These are phyloP conservation scores for Microctonus aethiopoides DNA, from an alignment of 2,888 invertebrate genomes.

Conservation along the genomic window DNA sequence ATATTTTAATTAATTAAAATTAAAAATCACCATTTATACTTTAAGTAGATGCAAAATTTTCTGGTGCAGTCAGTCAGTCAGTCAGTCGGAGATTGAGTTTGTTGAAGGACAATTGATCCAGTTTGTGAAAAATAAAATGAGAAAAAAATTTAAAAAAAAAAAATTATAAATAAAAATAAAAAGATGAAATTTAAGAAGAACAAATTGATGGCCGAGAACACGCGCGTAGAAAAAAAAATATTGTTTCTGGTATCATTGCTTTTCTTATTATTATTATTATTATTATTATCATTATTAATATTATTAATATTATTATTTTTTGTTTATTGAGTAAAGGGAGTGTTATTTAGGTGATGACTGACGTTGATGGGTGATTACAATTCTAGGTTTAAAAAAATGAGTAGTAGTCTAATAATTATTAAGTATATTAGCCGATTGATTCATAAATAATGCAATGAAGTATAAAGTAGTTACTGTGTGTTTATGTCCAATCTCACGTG, in stretches of 20 bases:
- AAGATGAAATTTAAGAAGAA: not conserved
- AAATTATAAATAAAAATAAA: constrained; percentile 24
- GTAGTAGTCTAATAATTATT: constrained; percentile 67
- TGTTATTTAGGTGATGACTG: constrained; percentile 63
- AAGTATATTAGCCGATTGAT: constrained; percentile 67
- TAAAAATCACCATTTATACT: constrained; percentile 42
- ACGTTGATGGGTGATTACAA: constrained; percentile 67
- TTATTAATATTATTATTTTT: constrained; percentile 30
- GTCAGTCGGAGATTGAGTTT: constrained; percentile 32
- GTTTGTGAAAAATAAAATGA: too few relatives aligned
- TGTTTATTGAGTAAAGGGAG: constrained; percentile 49
- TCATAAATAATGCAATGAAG: constrained; percentile 66
- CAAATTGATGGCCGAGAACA: constrained; percentile 8
- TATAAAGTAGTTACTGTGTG: constrained; percentile 65
- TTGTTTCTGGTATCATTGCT: constrained; percentile 41
- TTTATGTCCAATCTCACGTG: constrained; percentile 67
- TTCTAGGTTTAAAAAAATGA: constrained; percentile 61
- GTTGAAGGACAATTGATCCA: constrained; percentile 30
- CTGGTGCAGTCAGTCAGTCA: constrained; percentile 62
- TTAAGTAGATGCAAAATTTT: constrained; percentile 53
- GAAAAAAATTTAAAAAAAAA: constrained; percentile 3
- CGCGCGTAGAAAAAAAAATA: constrained; percentile 29
- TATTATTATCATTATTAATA: constrained; percentile 23
- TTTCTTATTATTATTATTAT: constrained; percentile 38
- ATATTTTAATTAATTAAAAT: constrained; percentile 30